Base-by-base conservation (phyloP, 2,888 invertebrate genomes). In the Caenorhabditis sp. region DNA sequence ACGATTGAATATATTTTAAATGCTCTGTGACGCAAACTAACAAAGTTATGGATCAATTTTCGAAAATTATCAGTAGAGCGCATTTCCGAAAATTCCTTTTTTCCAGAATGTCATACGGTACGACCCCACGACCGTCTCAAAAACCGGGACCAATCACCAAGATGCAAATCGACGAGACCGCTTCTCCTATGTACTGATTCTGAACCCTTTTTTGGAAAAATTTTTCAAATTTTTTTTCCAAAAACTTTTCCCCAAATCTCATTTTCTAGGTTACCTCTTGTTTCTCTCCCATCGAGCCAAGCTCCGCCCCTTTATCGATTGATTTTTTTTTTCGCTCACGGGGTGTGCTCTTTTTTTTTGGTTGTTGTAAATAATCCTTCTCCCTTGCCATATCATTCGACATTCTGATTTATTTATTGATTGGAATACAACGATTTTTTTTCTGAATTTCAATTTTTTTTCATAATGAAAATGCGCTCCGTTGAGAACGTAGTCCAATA, bases 101-200 rank as follows among this genome's bases (percentile, higher is more conserved):
- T 80, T 80, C 10, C 66, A 82, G 82, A 82, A 82, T 82, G 82
- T 82, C 82, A 28, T 82, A 77, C 61, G 82, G 82, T 38, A 77
- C 69, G 10, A 77, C 77, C 2, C 69, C 69, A 19, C 74, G 73
- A 41, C 24, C 64, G 26, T 64, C 80, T 19, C 80, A 75, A 47
- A 80, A 64, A 63, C 72, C 79, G 26, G 79, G 79, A 49, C 79
- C 82, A 8, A 76, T 76, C 41, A 75, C 54, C 22, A 82, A 82
- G 49, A 76, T 61, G 10, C 76, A 76, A 72, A 82, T 82, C 44
- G 82, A 82, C 47, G 82, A 82, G 44, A 82, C 82, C 16, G 49
- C n/a, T 24, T 76, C 81, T 16, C 58, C 75, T 59, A 82, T 82
- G 70, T 82, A 82, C 28, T 82, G 59, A 72, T 68, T 35, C 8